These are phyloP conservation scores for Microcebus lehilahytsara DNA, from an alignment of 2,113 vertebrate genomes.

Conservation along the genomic window DNA sequence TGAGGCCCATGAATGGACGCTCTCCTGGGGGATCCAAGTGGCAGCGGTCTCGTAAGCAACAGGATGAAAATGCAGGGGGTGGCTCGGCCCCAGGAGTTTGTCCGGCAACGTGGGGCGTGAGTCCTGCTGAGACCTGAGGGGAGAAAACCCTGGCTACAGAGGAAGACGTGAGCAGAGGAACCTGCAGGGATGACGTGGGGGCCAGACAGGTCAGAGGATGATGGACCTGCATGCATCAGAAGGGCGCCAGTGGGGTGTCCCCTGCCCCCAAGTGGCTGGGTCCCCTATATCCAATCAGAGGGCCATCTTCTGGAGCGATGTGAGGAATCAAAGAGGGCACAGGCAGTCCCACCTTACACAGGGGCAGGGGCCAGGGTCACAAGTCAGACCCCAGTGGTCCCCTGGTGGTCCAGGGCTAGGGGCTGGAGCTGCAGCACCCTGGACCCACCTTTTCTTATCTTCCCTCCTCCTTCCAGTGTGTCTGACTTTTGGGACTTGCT, in stretches of 20 bases:
- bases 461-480: too few relatives aligned
- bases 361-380: accelerated
- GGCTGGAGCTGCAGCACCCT: background rate
- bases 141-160: accelerated
- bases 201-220: accelerated
- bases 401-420: accelerated
- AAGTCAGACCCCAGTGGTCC: accelerated
- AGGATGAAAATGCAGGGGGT: too few relatives aligned
- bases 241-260: too few relatives aligned
- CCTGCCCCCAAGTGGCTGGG: too few relatives aligned
- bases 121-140: accelerated
- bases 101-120: too few relatives aligned
- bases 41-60: too few relatives aligned
- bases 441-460: background rate
- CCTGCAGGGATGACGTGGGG: background rate
- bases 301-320: accelerated
- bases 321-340: background rate
- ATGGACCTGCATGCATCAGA: background rate
- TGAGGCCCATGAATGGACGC: background rate
- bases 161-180: too few relatives aligned
- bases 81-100: background rate
- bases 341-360: accelerated
- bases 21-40: too few relatives aligned
- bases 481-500: background rate
- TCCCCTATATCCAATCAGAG: accelerated